Base-by-base conservation (phyloP, 2,797 vertebrate species). In the Orestias chungarensis region DNA sequence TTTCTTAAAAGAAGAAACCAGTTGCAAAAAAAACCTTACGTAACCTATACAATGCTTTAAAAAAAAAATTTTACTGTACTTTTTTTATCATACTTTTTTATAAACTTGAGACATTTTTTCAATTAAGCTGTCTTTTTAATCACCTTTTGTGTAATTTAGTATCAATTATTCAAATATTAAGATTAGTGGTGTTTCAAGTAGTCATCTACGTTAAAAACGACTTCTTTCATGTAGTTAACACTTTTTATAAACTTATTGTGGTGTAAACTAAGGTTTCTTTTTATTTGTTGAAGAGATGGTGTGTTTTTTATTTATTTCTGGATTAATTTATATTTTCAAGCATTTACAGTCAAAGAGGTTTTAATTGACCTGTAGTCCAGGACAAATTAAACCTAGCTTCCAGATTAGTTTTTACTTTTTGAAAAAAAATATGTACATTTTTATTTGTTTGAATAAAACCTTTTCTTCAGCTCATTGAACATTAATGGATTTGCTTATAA, bases 261-360 rank as follows among this genome's bases (percentile, higher is more conserved):
- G 3, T 1, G 8, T 40, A 61, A 11, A 40, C 9, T 38, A 4
- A 4, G 11, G n/a, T n/a, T n/a, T n/a, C n/a, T n/a, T n/a, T n/a
- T n/a, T n/a, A n/a, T n/a, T n/a, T n/a, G n/a, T n/a, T n/a, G n/a
- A n/a, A n/a, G n/a, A n/a, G n/a, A n/a, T n/a, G n/a, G n/a, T n/a
- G n/a, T n/a, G n/a, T n/a, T n/a, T 27, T 40, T 6, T 68, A 6
- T 50, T 38, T 27, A 71, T 42, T 38, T 27, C 42, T 44, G 43
- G 73, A 75, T 68, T 43, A 70, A 79, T 80, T n/a, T 42, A 4
- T 71, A 69, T 42, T 52, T 70, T 64, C 59, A 25, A 78, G 71
- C 55, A 4, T 73, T 49, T 17, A 2, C 59, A 80, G 80, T 85
- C 78, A 71, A 68, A n/a, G n/a, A n/a, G n/a, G n/a, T n/a, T n/a